Conservation (phyloP, 35 echinoderm and acorn worm species). For the Apostichopus californicus region DNA sequence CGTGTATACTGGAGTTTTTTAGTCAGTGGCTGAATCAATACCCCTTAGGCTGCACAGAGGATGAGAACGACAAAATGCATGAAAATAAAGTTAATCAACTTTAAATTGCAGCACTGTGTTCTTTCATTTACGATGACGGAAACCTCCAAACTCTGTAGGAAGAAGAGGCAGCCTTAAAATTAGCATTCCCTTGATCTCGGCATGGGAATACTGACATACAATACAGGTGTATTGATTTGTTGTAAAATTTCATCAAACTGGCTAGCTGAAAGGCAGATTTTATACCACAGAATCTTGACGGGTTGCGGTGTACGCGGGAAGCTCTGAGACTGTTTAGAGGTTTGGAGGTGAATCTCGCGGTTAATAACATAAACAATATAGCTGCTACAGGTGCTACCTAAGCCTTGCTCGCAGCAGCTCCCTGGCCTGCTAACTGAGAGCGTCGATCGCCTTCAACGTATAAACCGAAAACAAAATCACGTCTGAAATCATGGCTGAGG, state of each 20-base stretch:
- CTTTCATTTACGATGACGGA: not conserved
- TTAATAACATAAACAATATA: no score
- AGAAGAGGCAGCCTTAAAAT: not conserved
- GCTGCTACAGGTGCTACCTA: no score
- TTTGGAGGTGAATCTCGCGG: no score
- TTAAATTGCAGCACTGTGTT: slow-evolving; percentile 31
- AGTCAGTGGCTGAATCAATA: slow-evolving; percentile 49
- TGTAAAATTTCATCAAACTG: not conserved
- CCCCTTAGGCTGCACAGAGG: slow-evolving; percentile 25
- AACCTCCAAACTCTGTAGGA: not conserved
- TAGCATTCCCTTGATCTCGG: not conserved
- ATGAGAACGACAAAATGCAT: slow-evolving; percentile 21
- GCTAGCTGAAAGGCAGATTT: not conserved
- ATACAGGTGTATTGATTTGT: not conserved
- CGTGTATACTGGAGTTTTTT: slow-evolving; percentile 40
- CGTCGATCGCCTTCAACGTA: no score
- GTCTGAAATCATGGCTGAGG: no score
- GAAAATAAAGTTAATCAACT: slow-evolving; percentile 46
- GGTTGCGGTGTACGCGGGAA: no score
- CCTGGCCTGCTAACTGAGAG: no score
- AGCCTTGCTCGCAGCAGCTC: no score
- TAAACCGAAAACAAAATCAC: no score
- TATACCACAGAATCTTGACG: no score
- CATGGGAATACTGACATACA: not conserved
- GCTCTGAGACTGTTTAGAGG: no score